Evolutionary conservation across 2,797 vertebrate genomes (phyloP).

Genomic region (Macropodus opercularis): DNA sequence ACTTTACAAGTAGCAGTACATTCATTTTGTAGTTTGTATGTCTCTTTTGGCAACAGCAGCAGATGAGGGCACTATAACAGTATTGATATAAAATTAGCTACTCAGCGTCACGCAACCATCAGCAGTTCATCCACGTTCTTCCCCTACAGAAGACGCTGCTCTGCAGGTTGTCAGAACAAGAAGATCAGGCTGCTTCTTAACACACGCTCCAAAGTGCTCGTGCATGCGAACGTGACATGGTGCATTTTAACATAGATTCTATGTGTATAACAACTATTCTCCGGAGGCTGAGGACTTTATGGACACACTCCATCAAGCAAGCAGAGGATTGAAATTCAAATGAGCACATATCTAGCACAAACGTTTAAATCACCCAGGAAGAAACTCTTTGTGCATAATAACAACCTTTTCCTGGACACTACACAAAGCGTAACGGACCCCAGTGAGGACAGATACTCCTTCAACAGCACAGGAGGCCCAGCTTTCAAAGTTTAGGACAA

Average conservation of each 20-base stretch:
- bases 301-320: constrained; percentile 57
- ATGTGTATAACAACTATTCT: constrained; percentile 36
- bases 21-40: neutral
- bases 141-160: constrained; percentile 13
- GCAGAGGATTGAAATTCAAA: constrained; percentile 73
- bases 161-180: constrained; percentile 50
- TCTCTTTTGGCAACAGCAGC: constrained; percentile 1
- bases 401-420: constrained; percentile 60
- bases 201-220: constrained; percentile 52
- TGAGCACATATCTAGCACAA: constrained; percentile 57
- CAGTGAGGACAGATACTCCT: constrained; percentile 57
- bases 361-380: constrained; percentile 65
- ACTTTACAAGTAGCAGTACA: neutral
- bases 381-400: constrained; percentile 69
- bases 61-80: neutral
- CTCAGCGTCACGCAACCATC: constrained; percentile 9
- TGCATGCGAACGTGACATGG: constrained; percentile 26
- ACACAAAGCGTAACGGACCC: constrained; percentile 64
- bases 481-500: constrained; percentile 33
- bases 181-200: constrained; percentile 28
- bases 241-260: constrained; percentile 32
- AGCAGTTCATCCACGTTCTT: constrained; percentile 18
- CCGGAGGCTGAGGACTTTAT: constrained; percentile 54
- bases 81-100: neutral
- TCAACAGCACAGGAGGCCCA: constrained; percentile 28